Base-by-base conservation (phyloP, 2,888 invertebrate species). In the Mechanitis mazaeus region DNA sequence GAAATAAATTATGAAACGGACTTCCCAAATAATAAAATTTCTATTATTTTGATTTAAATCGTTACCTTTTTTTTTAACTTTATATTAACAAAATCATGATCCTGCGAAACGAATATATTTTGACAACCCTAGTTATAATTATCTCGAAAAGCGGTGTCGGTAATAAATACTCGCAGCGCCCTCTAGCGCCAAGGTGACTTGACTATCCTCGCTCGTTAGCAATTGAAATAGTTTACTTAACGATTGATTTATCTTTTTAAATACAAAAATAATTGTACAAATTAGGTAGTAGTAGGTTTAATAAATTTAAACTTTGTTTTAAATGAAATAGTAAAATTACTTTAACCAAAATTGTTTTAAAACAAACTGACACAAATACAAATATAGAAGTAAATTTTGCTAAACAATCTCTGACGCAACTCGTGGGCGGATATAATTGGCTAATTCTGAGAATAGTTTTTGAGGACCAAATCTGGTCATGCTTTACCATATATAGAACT, bases 351-450 rank as follows among this genome's bases (percentile, higher is more conserved):
- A 9, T 42, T 38, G 38, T 6, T 38, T 38, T 7, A 38, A 38
- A 42, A 9, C 2, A 9, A 2, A 9, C 11, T 9, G 11, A 42
- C 9, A 42, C 42, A 42, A 42, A 42, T 7, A 1, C 35, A 42
- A 42, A 42, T 42, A 9, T 42, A 11, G 50, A 50, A 9, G 31
- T 6, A 31, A 50, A 50, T 28, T 20, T 47, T 47, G 28, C 50
- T 12, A 9, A 11, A 3, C 31, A 31, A 50, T 9, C 9, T 11
- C 9, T 59, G 53, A 47, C 55, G 59, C 12, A 33, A 57, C 45
- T 60, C 61, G 64, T 66, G 55, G 65, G 65, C 46, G 65, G 42
- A 35, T 55, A 57, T 65, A 65, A 64, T 65, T 65, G 59, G 59
- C 57, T 53, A 46, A 61, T 66, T 64, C 65, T 55, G 33, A 59